phyloP scores from a whole-genome alignment of 2,113 vertebrate species.

The Bubo scandiacus region DNA sequence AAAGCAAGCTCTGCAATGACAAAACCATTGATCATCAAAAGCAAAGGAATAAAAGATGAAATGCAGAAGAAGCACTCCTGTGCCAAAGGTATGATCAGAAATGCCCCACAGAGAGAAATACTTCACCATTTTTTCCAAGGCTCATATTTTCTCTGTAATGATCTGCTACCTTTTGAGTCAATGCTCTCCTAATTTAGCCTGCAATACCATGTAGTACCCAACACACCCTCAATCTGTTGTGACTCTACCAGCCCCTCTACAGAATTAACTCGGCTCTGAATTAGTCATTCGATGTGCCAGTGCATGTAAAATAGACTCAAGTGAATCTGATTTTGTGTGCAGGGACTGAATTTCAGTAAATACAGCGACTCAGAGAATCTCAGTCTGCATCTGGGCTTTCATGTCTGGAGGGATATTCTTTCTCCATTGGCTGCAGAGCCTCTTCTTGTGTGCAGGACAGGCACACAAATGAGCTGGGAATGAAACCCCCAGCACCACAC shows the following conservation, averaged over 20 bases:
- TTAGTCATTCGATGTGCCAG: slow-evolving; percentile 9
- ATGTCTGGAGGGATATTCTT: not conserved
- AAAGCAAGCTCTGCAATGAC: not conserved
- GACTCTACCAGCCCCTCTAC: not conserved
- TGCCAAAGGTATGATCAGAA: not conserved
- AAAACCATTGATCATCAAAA: not conserved
- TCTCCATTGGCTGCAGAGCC: not conserved
- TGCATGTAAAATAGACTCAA: not conserved
- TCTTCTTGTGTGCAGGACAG: not conserved
- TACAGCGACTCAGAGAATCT: not conserved
- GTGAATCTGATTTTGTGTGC: slow-evolving; percentile 3
- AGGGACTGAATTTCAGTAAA: not conserved
- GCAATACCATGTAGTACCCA: not conserved
- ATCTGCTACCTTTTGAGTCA: not conserved
- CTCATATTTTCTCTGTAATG: not conserved
- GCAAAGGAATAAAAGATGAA: not conserved
- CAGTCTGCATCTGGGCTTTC: not conserved
- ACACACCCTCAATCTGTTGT: not conserved
- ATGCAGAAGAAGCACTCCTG: not conserved
- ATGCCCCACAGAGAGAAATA: not conserved
- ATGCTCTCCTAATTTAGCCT: not conserved
- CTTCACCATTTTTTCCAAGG: not conserved
- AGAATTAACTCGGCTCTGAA: slow-evolving; percentile 25
- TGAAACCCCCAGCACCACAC: not conserved
- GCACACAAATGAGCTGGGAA: accelerated